A percentile compares a stretch with the other conserved stretches of the same genome.
phyloP scores from a whole-genome alignment of 1,140 invertebrate species.

The Drosophila elegans region DNA sequence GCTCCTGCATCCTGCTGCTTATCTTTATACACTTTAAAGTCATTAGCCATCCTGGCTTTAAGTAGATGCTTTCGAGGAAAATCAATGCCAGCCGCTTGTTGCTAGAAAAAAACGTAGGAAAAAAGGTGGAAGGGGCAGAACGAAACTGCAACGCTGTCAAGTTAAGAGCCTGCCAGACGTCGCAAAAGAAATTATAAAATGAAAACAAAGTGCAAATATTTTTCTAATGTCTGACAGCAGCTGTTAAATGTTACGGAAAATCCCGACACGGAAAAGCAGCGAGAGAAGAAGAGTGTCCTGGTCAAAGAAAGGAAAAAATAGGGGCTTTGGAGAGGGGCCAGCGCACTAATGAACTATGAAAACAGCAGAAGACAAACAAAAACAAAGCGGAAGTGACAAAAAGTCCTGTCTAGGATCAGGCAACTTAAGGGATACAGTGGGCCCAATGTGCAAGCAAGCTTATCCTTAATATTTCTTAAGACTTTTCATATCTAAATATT shows the following conservation, averaged over 20 bases:
- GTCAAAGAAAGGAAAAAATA: conserved; percentile 11
- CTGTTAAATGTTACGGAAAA: conserved; percentile 53
- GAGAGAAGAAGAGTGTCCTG: conserved; percentile 11
- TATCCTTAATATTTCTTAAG: too few species aligned
- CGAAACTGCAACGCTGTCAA: conserved; percentile 46
- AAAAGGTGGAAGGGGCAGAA: not conserved
- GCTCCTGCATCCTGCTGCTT: conserved; percentile 48
- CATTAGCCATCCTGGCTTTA: conserved; percentile 67
- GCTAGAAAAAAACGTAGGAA: conserved; percentile 2
- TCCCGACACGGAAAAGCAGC: conserved; percentile 15
- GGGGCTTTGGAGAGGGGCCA: conserved; percentile 2
- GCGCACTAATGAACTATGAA: conserved; percentile 73
- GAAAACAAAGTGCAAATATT: conserved; percentile 72
- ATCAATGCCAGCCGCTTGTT: conserved; percentile 48
- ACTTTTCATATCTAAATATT: too few species aligned
- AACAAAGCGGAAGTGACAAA: conserved; percentile 30
- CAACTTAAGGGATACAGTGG: conserved; percentile 29
- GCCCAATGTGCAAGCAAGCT: too few species aligned
- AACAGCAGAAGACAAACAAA: conserved; percentile 58
- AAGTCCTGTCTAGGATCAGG: conserved; percentile 14
- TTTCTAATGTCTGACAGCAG: conserved; percentile 72
- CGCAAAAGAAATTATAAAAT: conserved; percentile 61
- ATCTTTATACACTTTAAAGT: conserved; percentile 76
- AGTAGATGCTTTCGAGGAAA: conserved; percentile 49
- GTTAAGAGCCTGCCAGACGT: conserved; percentile 48